A percentile compares a stretch with the other conserved stretches of the same genome.
These are phyloP conservation scores for Entomyzon cyanotis DNA, from an alignment of 2,113 vertebrate genomes.

Conservation along the genomic window DNA sequence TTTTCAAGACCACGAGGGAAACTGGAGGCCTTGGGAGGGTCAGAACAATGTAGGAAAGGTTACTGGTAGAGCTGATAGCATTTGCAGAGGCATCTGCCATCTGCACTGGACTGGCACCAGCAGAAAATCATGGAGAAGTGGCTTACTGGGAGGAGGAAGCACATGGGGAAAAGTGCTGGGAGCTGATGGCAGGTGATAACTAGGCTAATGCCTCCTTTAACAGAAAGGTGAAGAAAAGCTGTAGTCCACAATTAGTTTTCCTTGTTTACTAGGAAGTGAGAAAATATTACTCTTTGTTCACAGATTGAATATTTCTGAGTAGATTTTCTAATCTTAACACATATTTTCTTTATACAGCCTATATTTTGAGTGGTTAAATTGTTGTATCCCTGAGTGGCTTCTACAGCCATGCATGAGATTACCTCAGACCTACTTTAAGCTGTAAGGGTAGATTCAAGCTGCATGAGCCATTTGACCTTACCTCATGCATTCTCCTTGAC, in stretches of 20 bases:
- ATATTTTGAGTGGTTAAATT: not conserved
- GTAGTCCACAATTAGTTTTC: not conserved
- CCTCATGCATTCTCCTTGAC: not conserved
- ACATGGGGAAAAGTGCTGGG: not conserved
- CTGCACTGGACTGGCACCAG: not conserved
- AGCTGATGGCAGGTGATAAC: accelerated
- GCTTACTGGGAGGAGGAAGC: not conserved
- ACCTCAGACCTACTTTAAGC: not conserved
- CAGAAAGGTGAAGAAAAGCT: not conserved
- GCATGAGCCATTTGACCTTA: not conserved
- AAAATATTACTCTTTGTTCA: not conserved
- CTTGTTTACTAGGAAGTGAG: not conserved
- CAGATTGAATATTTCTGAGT: not conserved
- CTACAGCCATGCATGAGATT: not conserved
- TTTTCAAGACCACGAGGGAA: not conserved
- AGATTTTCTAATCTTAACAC: not conserved
- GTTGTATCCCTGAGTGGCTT: not conserved
- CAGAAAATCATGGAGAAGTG: not conserved
- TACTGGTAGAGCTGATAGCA: not conserved
- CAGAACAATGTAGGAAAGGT: accelerated
- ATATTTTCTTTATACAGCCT: accelerated
- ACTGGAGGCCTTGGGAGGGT: not conserved
- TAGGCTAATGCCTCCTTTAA: not conserved
- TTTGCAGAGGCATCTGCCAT: not conserved
- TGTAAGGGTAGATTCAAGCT: not conserved